Conservation (phyloP, 2,888 invertebrate genomes). For the Chymomyza caudatula region DNA sequence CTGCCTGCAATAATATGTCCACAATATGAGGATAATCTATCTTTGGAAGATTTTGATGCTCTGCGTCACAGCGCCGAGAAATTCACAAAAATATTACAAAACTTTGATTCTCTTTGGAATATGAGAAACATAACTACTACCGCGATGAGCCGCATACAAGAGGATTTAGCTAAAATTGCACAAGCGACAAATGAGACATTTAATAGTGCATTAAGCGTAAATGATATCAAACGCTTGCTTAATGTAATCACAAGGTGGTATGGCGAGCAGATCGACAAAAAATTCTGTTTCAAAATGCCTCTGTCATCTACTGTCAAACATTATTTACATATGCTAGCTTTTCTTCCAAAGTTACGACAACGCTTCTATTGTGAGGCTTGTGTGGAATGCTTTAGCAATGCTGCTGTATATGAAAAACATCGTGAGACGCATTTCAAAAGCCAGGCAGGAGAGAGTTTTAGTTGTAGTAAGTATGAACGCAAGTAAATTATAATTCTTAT, state of each 20-base stretch:
- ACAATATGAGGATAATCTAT: constrained; percentile 35
- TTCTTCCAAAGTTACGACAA: constrained; percentile 46
- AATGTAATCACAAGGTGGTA: constrained; percentile 60
- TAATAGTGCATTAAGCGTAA: not conserved
- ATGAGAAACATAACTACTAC: not conserved
- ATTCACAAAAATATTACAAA: constrained; percentile 39
- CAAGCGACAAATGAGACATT: not conserved
- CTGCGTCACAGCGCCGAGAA: constrained; percentile 38
- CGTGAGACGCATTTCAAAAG: constrained; percentile 20
- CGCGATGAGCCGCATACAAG: too few species aligned
- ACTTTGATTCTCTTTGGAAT: not conserved
- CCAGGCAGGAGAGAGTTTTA: not conserved
- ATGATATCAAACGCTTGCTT: constrained; percentile 53
- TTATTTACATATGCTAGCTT: constrained; percentile 50
- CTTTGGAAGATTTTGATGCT: constrained; percentile 31
- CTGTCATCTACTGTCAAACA: constrained; percentile 18
- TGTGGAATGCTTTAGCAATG: constrained; percentile 31
- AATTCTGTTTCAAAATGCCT: constrained; percentile 41
- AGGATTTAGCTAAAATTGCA: not conserved
- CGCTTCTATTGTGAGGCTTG: constrained; percentile 60
- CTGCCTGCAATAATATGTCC: constrained; percentile 39
- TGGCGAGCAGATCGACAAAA: constrained; percentile 24
- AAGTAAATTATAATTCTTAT: not conserved
- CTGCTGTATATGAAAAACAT: constrained; percentile 46
- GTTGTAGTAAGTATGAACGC: not conserved